Conservation (phyloP, 2,888 invertebrate species). For the Cephus rjabovi region DNA sequence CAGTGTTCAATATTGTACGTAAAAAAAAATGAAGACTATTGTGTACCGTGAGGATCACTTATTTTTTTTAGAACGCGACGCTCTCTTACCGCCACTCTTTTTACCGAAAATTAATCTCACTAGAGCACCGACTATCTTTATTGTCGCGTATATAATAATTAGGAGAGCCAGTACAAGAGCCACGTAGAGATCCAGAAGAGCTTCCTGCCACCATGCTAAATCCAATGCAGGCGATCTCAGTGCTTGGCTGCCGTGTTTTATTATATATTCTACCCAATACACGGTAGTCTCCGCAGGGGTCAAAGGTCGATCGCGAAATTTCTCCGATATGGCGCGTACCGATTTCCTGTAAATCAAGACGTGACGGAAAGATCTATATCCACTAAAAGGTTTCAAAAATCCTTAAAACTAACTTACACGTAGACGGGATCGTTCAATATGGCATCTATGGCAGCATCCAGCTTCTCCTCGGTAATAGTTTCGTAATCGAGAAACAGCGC, state of each 20-base stretch:
- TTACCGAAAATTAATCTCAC: no score
- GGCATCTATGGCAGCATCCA: slow-evolving; percentile 41
- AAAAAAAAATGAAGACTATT: no score
- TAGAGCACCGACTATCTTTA: no score
- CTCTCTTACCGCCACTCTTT: no score
- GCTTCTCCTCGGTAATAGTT: slow-evolving; percentile 34
- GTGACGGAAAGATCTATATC: no score
- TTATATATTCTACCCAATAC: slow-evolving; percentile 17
- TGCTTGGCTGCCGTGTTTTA: slow-evolving; percentile 12
- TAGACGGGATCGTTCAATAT: slow-evolving; percentile 43
- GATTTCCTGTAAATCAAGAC: no score
- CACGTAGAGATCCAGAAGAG: slow-evolving; percentile 8
- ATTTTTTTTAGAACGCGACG: no score
- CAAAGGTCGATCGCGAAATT: slow-evolving; percentile 15
- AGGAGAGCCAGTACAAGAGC: neutral
- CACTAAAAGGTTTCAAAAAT: neutral
- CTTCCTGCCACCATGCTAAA: slow-evolving; percentile 15
- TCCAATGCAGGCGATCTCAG: slow-evolving; percentile 14
- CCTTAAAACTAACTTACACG: neutral
- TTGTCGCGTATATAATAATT: no score
- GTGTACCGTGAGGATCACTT: no score
- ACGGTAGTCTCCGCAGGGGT: slow-evolving; percentile 5
- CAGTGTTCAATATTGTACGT: no score
- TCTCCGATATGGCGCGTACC: neutral
- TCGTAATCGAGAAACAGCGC: slow-evolving; percentile 34